Conservation (phyloP, 2,888 invertebrate species). For the Euphydryas editha region DNA sequence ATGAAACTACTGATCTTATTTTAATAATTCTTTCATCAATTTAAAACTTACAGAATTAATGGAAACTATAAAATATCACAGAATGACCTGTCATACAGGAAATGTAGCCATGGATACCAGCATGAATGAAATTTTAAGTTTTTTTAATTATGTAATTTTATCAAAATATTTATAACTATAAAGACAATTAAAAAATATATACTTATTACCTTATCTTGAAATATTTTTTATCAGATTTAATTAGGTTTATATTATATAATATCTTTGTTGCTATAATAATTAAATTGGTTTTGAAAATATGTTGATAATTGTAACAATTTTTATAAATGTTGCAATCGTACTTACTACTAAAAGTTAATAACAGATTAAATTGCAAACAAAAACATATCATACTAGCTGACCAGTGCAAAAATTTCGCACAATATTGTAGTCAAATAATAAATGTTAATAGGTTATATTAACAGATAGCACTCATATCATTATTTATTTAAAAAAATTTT, state of each 20-base stretch:
- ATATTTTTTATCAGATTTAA: background rate
- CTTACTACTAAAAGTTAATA: background rate
- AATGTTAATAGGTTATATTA: no score
- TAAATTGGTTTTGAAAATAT: slow-evolving; percentile 4
- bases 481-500: no score
- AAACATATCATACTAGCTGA: no score
- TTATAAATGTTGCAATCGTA: background rate
- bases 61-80: no score
- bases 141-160: slow-evolving; percentile 13
- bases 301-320: background rate
- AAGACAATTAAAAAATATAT: background rate
- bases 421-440: no score
- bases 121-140: background rate
- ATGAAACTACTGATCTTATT: no score
- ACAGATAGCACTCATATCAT: no score
- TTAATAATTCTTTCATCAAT: no score
- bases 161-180: background rate
- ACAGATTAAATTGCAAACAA: background rate
- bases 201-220: background rate
- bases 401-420: no score
- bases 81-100: background rate
- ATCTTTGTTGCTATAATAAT: background rate
- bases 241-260: background rate
- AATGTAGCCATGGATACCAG: background rate
- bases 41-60: no score